Evolutionary conservation across 53 echinoderm and acorn worm species (phyloP), one percentile per base, ranked within the genome.

Genomic region (Echinarachnius parma): DNA sequence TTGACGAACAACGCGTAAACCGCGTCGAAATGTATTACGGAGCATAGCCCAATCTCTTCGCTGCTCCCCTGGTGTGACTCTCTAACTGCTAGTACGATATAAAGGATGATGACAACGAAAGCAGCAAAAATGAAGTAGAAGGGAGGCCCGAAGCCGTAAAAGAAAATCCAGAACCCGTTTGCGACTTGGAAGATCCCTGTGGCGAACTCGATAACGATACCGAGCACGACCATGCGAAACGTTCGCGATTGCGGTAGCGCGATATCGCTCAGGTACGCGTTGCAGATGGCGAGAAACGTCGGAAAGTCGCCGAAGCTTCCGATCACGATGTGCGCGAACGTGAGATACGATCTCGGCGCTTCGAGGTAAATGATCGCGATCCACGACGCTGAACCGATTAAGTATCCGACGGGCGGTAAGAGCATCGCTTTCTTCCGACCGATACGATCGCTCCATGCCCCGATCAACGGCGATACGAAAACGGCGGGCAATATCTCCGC

Each of bases 281-380:
- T 85, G 33, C 82, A 88, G 4, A 89, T 59, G 19, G 82, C 75
- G 16, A 88, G 66, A 3, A 88, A 46, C 0, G 85, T 75, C 0
- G 88, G 80, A 34, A 85, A 85, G 20, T 85, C 85, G 0, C 92
- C 92, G 31, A 76, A 61, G 8, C 75, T 75, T 0, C 92, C 92
- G 42, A 81, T 61, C 11, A 81, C 31, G 44, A 92, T 62, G 36
- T 89, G 79, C 1, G 78, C 89, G 28, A 92, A 39, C 2, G 89
- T 49, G 15, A 92, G 67, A 62, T 85, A 92, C 36, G 81, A 82
- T 21, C 86, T 66, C 11, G 85, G 35, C 22, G 75, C 29, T 9
- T 88, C 36, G 28, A 53, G 34, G 30, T 80, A 82, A 5, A 89
- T 55, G 25, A 81, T 77, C 7, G 58, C 57, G 22, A 92, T 33